phyloP scores from a whole-genome alignment of 2,797 vertebrate species.

The Aeoliscus strigatus region DNA sequence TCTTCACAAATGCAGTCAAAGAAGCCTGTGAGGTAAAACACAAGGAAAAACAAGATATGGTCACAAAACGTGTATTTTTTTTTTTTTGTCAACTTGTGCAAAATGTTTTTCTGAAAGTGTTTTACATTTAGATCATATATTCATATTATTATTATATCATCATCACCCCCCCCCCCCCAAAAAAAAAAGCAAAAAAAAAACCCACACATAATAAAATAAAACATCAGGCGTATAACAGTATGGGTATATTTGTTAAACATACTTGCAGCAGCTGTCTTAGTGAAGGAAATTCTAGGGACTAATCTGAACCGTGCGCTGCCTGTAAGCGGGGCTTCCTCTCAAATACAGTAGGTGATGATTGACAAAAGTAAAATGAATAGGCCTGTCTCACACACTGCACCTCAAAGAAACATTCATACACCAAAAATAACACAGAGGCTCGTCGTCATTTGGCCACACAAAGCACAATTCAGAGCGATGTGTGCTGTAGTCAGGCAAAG shows the following conservation, averaged over 20 bases:
- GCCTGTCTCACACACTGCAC: slow-evolving; percentile 45
- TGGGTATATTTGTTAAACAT: too few relatives aligned
- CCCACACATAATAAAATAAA: too few relatives aligned
- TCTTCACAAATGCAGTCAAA: slow-evolving; percentile 46
- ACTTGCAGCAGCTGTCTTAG: slow-evolving; percentile 15
- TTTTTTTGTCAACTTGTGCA: too few relatives aligned
- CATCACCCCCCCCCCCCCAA: too few relatives aligned
- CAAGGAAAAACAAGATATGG: slow-evolving; percentile 23
- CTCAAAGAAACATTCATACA: slow-evolving; percentile 62
- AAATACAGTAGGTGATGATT: slow-evolving; percentile 67
- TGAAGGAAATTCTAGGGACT: slow-evolving; percentile 64
- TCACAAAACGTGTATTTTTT: slow-evolving; percentile 36
- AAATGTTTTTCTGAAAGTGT: too few relatives aligned
- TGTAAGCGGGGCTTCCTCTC: slow-evolving; percentile 60
- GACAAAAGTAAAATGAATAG: slow-evolving; percentile 63
- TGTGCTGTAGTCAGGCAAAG: slow-evolving; percentile 62
- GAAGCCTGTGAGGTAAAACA: slow-evolving; percentile 22
- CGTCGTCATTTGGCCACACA: slow-evolving; percentile 53
- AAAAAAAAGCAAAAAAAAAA: too few relatives aligned
- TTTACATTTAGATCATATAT: too few relatives aligned
- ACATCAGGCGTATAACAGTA: too few relatives aligned
- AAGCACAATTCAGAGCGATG: slow-evolving; percentile 69
- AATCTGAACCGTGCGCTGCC: slow-evolving; percentile 37
- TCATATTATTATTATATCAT: too few relatives aligned
- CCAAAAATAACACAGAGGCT: slow-evolving; percentile 62